Evolutionary conservation across 2,797 vertebrate genomes (phyloP).

Genomic region (Manis pentadactyla): DNA sequence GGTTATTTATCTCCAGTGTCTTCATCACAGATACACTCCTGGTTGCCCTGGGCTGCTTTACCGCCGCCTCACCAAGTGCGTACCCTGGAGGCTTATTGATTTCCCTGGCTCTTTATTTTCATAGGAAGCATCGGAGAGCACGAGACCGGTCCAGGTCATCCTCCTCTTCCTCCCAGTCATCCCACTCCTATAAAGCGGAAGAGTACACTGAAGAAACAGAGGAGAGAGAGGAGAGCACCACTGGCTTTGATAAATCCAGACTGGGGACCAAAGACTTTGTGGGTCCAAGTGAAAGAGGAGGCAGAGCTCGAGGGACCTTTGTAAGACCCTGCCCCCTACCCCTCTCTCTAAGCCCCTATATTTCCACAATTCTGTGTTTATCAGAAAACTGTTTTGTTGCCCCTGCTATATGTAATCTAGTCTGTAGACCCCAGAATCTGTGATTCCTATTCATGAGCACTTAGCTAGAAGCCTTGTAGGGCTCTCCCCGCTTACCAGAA

Average conservation of each 20-base stretch:
- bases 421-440: background rate
- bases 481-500: background rate
- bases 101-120: background rate
- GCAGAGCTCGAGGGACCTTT: conserved; percentile 91
- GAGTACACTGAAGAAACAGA: conserved; percentile 89
- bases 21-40: background rate
- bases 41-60: background rate
- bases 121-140: conserved; percentile 94
- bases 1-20: background rate
- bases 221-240: conserved; percentile 90
- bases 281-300: conserved; percentile 89
- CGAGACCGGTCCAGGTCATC: conserved; percentile 95
- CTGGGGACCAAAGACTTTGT: conserved; percentile 90
- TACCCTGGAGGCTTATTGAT: background rate
- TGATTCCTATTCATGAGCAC: background rate
- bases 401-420: background rate
- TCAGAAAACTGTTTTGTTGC: background rate
- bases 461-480: background rate
- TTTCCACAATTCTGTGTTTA: background rate
- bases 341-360: background rate
- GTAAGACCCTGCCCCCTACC: conserved; percentile 87
- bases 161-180: conserved; percentile 95
- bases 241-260: conserved; percentile 90
- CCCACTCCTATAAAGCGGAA: conserved; percentile 90
- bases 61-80: background rate